Evolutionary conservation across 1,140 invertebrate species (phyloP), one percentile per base, ranked within the genome.

Genomic region (Drosophila sproati): DNA sequence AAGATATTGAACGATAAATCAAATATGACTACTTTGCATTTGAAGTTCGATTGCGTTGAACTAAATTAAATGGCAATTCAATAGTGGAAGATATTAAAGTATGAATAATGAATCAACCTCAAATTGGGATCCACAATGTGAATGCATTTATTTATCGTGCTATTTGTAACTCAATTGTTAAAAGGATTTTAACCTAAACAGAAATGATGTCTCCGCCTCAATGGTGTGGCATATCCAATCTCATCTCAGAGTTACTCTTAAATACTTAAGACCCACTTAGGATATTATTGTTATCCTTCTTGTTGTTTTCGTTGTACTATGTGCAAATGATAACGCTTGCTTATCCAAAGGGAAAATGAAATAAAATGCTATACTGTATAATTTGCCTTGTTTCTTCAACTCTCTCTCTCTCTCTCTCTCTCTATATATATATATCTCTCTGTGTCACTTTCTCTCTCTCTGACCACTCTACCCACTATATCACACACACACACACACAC

Each of bases 301-400:
- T 31, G 6, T 47, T 47, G 12, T 28, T 35, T 12, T 67, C 48
- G 20, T 31, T 34, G 45, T 31, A 72, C 51, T 72, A 64, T 64
- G 69, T 72, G 69, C 43, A 57, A 72, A 72, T 72, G 61, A 57
- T 43, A 51, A 64, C 52, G 50, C n/a, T 39, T 41, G 56, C 50
- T 60, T 20, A 20, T 20, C 20, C 20, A 20, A 20, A 20, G 20
- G 20, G 20, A 34, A 61, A 61, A 55, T 32, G 52, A 67, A 69
- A 61, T 61, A 39, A 68, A 68, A 68, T 61, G 39, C 45, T 48
- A 37, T 43, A 47, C 61, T 35, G 54, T 61, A 52, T 52, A 73
- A 67, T 59, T 67, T 67, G 52, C 52, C 50, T 41, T 50, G 52
- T 35, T 41, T 43, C 52, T 55, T 31, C 4, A 67, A 43, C 45